A percentile compares a stretch with the other conserved stretches of the same genome.
These are phyloP conservation scores for Pachycephus smyrnensis DNA, from an alignment of 2,888 invertebrate species.

Conservation along the genomic window DNA sequence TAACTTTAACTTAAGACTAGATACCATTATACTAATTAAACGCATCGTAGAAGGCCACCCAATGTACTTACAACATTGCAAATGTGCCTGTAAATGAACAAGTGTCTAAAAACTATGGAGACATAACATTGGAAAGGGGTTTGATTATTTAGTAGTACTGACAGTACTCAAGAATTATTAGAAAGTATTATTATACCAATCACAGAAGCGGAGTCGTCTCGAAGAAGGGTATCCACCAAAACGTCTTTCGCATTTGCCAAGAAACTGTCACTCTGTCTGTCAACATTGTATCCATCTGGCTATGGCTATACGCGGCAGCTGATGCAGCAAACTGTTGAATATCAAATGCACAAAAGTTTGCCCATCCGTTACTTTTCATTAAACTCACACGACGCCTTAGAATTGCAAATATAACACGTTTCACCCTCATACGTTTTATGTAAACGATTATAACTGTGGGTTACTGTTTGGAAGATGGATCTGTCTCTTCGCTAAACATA, in stretches of 20 bases:
- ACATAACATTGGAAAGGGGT: conserved; percentile 14
- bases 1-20: conserved; percentile 47
- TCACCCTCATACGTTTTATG: conserved; percentile 37
- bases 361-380: conserved; percentile 48
- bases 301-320: conserved; percentile 53
- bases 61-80: conserved; percentile 66
- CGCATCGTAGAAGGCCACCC: conserved; percentile 51
- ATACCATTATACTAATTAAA: conserved; percentile 45
- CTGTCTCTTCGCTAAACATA: not conserved
- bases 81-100: conserved; percentile 53
- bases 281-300: conserved; percentile 55
- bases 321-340: conserved; percentile 65
- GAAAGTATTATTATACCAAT: conserved; percentile 59
- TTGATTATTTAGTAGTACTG: conserved; percentile 14
- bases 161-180: conserved; percentile 53
- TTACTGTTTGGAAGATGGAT: conserved; percentile 44
- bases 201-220: conserved; percentile 58
- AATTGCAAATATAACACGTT: conserved; percentile 46
- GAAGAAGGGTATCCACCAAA: conserved; percentile 57
- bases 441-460: conserved; percentile 36
- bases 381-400: conserved; percentile 47
- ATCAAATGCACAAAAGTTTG: conserved; percentile 64
- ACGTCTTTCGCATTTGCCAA: conserved; percentile 52
- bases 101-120: conserved; percentile 41
- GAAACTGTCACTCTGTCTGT: conserved; percentile 50